phyloP scores from a whole-genome alignment of 2,888 invertebrate species.

The Ochropleura plecta region DNA sequence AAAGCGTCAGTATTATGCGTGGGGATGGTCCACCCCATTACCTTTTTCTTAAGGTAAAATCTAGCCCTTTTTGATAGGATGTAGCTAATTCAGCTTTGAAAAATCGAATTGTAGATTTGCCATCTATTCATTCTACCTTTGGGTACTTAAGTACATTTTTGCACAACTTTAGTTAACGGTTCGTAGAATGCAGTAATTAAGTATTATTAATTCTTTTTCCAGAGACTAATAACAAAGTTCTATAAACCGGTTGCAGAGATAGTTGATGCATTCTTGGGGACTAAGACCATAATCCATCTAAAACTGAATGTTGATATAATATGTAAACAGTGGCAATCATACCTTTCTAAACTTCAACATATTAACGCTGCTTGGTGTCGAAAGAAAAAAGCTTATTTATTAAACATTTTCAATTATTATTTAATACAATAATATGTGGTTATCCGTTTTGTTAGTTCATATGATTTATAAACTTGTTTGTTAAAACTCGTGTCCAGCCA shows the following conservation, averaged over 20 bases:
- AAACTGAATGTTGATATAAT: neutral
- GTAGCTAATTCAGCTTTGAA: neutral
- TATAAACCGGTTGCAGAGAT: conserved; percentile 4
- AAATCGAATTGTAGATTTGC: neutral
- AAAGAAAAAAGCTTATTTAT: neutral
- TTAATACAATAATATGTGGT: neutral
- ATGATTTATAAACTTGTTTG: neutral
- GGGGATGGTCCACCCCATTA: too few relatives aligned
- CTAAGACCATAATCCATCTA: neutral
- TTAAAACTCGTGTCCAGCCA: neutral
- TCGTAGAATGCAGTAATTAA: neutral
- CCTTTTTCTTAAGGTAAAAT: neutral
- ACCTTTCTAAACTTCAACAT: neutral
- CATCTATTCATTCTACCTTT: neutral
- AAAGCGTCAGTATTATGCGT: neutral
- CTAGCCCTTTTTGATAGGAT: neutral
- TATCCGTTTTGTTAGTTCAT: neutral
- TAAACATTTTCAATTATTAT: neutral
- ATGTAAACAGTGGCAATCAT: neutral
- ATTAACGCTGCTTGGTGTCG: neutral
- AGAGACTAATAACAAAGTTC: neutral
- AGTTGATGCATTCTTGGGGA: neutral
- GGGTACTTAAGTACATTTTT: neutral
- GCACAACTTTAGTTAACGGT: neutral
- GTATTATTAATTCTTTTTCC: neutral